A percentile compares a stretch with the other conserved stretches of the same genome.
Evolutionary conservation across 2,797 vertebrate genomes (phyloP).

Genomic region (Naso thynnoides): DNA sequence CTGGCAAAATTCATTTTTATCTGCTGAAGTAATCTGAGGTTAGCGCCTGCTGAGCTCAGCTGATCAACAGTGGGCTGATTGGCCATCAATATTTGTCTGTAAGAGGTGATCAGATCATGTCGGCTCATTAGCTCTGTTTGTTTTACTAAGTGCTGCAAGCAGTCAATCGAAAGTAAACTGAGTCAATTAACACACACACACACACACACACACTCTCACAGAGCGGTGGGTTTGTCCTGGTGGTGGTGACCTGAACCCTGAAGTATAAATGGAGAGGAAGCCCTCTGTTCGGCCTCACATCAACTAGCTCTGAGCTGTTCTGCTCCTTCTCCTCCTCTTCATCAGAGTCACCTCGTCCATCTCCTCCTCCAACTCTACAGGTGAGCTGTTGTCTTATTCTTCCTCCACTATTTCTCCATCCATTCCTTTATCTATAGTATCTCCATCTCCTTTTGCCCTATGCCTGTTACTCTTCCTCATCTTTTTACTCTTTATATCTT

Average conservation of each 20-base stretch:
- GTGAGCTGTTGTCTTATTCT: conserved; percentile 3
- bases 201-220: conserved; percentile 20
- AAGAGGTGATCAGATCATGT: conserved; percentile 57
- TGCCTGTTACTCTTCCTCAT: too few relatives aligned
- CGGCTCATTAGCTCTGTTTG: conserved; percentile 68
- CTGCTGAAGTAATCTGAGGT: neutral
- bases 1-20: too few relatives aligned
- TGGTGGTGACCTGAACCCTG: conserved; percentile 4
- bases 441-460: neutral
- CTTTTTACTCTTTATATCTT: neutral
- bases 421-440: neutral
- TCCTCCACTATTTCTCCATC: neutral
- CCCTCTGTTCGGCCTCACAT: conserved; percentile 63
- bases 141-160: conserved; percentile 55
- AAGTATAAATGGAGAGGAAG: conserved; percentile 67
- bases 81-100: conserved; percentile 41
- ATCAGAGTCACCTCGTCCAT: conserved; percentile 48
- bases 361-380: conserved; percentile 21
- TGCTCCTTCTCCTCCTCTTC: conserved; percentile 39
- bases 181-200: conserved; percentile 6
- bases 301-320: conserved; percentile 47
- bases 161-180: conserved; percentile 24
- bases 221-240: conserved; percentile 3
- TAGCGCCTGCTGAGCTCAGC: neutral
- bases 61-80: conserved; percentile 26